phyloP scores from a whole-genome alignment of 2,888 invertebrate genomes.

The Eilema depressum region DNA sequence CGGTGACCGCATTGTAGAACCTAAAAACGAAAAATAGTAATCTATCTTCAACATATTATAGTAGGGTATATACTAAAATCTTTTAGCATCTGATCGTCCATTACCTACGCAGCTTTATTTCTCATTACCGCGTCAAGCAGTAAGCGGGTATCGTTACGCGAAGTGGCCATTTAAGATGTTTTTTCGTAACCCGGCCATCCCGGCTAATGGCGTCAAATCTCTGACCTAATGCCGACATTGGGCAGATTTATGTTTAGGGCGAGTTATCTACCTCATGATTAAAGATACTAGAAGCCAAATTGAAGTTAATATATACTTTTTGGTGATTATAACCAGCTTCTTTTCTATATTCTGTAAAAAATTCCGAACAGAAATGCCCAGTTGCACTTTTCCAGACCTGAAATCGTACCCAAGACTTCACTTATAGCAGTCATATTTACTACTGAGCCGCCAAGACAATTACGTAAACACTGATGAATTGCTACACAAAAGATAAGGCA shows the following conservation, averaged over 20 bases:
- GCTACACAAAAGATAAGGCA: constrained; percentile 31
- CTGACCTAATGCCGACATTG: constrained; percentile 12
- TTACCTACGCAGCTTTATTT: constrained; percentile 37
- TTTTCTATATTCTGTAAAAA: background rate
- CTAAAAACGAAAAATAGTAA: too few relatives aligned
- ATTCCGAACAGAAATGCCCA: background rate
- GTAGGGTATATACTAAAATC: background rate
- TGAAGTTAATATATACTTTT: background rate
- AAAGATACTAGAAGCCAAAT: background rate
- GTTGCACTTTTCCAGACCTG: background rate
- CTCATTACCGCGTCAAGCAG: constrained; percentile 41
- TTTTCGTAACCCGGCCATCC: constrained; percentile 31
- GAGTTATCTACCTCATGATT: background rate
- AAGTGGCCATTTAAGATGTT: constrained; percentile 41
- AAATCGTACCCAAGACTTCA: background rate
- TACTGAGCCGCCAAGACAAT: background rate
- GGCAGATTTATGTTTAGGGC: background rate
- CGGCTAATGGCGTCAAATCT: constrained; percentile 38
- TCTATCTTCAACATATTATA: background rate
- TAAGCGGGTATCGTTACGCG: constrained; percentile 35
- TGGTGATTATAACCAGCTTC: background rate
- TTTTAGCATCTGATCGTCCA: background rate
- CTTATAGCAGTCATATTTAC: background rate
- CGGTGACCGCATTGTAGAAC: too few relatives aligned
- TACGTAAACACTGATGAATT: background rate